These are phyloP conservation scores for Eulemur macaco DNA, from an alignment of 2,113 vertebrate species.

Conservation along the genomic window DNA sequence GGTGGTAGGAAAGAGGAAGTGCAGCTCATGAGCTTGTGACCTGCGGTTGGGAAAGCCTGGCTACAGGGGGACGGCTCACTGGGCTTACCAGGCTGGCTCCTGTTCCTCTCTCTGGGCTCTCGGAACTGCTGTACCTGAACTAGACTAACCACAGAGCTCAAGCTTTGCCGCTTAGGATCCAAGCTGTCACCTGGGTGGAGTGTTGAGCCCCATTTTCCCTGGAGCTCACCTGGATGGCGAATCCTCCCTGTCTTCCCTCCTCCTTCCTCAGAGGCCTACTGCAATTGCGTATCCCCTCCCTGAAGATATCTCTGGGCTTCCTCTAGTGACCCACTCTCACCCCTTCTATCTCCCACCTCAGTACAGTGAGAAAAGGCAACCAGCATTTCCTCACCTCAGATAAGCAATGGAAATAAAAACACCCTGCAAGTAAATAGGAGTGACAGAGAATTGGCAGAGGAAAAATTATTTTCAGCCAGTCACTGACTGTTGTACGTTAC, in stretches of 20 bases:
- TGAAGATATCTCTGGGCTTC: not conserved
- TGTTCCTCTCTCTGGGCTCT: not conserved
- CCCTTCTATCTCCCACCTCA: too few relatives aligned
- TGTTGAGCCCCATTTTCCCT: not conserved
- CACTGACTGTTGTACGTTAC: not conserved
- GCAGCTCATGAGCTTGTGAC: not conserved
- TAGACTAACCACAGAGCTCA: not conserved
- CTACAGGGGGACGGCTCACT: not conserved
- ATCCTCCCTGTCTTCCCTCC: not conserved
- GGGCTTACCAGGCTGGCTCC: not conserved
- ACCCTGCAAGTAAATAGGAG: not conserved
- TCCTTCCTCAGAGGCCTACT: not conserved
- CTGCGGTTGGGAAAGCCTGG: not conserved
- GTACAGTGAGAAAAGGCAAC: not conserved
- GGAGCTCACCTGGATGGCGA: not conserved
- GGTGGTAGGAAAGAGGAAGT: not conserved
- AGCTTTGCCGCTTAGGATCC: not conserved
- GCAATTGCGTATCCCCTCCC: not conserved
- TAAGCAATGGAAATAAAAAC: not conserved
- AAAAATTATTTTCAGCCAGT: not conserved
- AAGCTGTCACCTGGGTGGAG: not conserved
- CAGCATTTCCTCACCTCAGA: not conserved
- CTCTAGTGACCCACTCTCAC: not conserved
- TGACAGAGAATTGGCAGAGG: not conserved
- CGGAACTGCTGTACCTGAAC: not conserved